These are phyloP conservation scores for Callyntrura sp. DNA, from an alignment of 2,888 invertebrate species.

Conservation along the genomic window DNA sequence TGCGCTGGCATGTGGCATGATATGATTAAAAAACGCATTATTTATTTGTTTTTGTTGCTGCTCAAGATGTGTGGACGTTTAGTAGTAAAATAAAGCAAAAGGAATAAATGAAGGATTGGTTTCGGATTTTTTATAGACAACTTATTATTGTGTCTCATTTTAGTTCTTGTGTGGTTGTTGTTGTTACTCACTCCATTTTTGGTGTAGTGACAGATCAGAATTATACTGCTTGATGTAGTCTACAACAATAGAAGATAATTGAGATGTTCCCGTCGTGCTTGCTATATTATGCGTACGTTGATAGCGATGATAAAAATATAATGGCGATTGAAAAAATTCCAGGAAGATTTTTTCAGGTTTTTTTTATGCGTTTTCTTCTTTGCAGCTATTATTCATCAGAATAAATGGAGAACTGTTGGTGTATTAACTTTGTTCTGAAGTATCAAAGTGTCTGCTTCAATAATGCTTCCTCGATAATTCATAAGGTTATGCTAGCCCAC, in stretches of 20 bases:
- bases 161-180: not conserved
- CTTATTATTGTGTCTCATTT: not conserved
- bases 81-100: too few species aligned
- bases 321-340: conserved; percentile 54
- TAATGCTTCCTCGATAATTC: conserved; percentile 3
- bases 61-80: too few species aligned
- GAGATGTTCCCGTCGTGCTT: not conserved
- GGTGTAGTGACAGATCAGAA: too few species aligned
- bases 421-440: too few species aligned
- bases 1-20: not conserved
- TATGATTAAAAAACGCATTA: not conserved
- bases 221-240: not conserved
- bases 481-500: conserved; percentile 1
- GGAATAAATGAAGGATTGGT: conserved; percentile 30
- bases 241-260: too few species aligned
- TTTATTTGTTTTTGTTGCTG: not conserved
- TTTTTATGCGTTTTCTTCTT: conserved; percentile 11
- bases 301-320: conserved; percentile 27
- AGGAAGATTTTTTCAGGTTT: conserved; percentile 56
- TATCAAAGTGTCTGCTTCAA: too few species aligned
- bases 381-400: not conserved
- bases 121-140: conserved; percentile 43
- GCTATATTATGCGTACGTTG: not conserved
- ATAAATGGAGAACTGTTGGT: too few species aligned
- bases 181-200: too few species aligned